Base-by-base conservation (phyloP, 2,113 vertebrate genomes). In the Plecturocebus donacophilus region DNA sequence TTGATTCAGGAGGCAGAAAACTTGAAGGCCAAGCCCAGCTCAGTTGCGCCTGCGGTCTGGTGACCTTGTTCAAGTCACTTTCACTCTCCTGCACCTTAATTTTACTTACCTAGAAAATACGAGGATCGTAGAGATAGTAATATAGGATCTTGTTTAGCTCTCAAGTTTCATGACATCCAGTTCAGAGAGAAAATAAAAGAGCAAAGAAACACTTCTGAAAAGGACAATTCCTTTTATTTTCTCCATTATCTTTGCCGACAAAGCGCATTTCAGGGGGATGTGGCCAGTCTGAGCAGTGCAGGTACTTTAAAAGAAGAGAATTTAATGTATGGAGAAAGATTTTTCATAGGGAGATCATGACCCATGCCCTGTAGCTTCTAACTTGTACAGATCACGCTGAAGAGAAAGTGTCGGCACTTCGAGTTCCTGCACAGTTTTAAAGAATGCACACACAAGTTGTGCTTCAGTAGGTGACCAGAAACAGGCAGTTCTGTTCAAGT, bases 351-450 rank as follows among this genome's bases (percentile, higher is more conserved):
- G 47, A 97, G 89, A 97, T 88, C 96, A 38, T 92, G 80, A 95
- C 73, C 90, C n/a, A 58, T 47, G 75, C 58, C 30, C 91, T 97
- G 70, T 45, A 79, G 91, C 93, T 97, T 98, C 97, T 93, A 93
- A 86, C 97, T 98, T 98, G 97, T 97, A 87, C 89, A 97, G 27
- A 58, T 87, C 95, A 92, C 42, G n/a, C 97, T 96, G 92, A 97
- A 97, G 97, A 98, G 96, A 96, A 91, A 98, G 96, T 20, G 89
- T 97, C 97, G 96, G 93, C 96, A 0, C 94, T 98, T 98, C 96
- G 95, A 64, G 68, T 97, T 84, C 95, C 95, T 0, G 0, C 52
- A 68, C 76, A 94, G 90, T 95, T 97, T 92, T 98, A 96, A 93
- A 98, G 95, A 94, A 76, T 30, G 27, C 61, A 64, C 90, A 70